Conservation (phyloP, 1,140 invertebrate genomes). For the Popillia japonica region DNA sequence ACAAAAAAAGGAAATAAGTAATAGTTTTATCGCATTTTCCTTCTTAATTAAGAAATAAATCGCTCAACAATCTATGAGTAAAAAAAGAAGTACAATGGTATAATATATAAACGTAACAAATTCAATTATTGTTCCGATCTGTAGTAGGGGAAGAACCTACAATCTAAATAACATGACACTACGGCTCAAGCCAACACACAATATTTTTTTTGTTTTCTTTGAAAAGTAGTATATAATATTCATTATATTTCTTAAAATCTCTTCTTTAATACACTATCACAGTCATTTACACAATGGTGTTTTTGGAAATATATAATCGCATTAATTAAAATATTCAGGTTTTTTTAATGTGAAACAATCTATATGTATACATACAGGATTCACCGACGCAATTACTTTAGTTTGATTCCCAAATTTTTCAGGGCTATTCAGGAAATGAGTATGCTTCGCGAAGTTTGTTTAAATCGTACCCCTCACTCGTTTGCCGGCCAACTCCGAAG, state of each 20-base stretch:
- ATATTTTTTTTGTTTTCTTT: neutral
- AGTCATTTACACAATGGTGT: constrained; percentile 60
- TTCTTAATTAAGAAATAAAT: neutral
- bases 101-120: no score
- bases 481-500: no score
- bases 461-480: no score
- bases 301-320: constrained; percentile 49
- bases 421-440: no score
- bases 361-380: no score
- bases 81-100: no score
- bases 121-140: neutral
- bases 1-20: neutral
- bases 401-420: no score
- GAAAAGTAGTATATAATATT: constrained; percentile 41
- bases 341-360: neutral
- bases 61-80: neutral
- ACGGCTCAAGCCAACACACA: neutral
- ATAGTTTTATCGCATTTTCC: constrained; percentile 12
- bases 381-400: no score
- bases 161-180: constrained; percentile 31
- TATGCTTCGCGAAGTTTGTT: no score
- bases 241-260: constrained; percentile 43
- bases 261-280: constrained; percentile 61
- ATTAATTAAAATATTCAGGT: constrained; percentile 18
- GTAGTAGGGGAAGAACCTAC: constrained; percentile 8